Percentiles rank a stretch among this genome's conserved stretches.
These are phyloP conservation scores for Brachynemurus nebulosus DNA, from an alignment of 2,888 invertebrate species.

Conservation along the genomic window DNA sequence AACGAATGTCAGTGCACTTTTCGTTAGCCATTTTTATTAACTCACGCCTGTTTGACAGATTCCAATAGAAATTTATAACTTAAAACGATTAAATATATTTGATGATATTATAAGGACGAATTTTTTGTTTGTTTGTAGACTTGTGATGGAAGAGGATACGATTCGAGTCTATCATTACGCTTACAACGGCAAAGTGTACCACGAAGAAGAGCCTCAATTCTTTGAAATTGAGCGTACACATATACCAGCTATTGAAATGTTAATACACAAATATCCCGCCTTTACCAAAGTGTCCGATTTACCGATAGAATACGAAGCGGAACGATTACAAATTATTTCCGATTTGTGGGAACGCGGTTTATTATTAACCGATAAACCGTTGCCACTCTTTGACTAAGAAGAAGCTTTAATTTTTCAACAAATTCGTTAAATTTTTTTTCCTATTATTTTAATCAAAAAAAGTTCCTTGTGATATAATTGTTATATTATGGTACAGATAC, in stretches of 20 bases:
- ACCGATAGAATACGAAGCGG: constrained; percentile 46
- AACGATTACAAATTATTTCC: constrained; percentile 53
- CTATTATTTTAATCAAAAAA: too few species aligned
- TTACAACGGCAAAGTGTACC: constrained; percentile 77
- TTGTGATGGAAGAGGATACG: constrained; percentile 48
- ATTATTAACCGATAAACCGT: constrained; percentile 53
- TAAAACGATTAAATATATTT: not conserved
- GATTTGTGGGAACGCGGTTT: constrained; percentile 75
- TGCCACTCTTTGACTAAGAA: too few species aligned
- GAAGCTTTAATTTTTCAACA: too few species aligned
- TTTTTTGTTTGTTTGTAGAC: constrained; percentile 25
- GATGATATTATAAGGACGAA: not conserved
- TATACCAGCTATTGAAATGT: constrained; percentile 52
- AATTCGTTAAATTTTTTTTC: too few species aligned
- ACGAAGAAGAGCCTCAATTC: constrained; percentile 56
- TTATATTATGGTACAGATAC: too few species aligned
- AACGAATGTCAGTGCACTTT: too few species aligned
- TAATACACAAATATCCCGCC: constrained; percentile 63
- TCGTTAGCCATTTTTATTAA: too few species aligned
- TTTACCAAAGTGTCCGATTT: constrained; percentile 59
- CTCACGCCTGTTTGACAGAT: not conserved
- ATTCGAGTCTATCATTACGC: constrained; percentile 64
- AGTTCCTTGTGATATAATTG: too few species aligned
- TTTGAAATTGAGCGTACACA: constrained; percentile 57
- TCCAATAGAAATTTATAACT: not conserved